Percentiles rank a stretch among this genome's conserved stretches.
phyloP scores from a whole-genome alignment of 2,888 invertebrate species.

The Clivina fossor region DNA sequence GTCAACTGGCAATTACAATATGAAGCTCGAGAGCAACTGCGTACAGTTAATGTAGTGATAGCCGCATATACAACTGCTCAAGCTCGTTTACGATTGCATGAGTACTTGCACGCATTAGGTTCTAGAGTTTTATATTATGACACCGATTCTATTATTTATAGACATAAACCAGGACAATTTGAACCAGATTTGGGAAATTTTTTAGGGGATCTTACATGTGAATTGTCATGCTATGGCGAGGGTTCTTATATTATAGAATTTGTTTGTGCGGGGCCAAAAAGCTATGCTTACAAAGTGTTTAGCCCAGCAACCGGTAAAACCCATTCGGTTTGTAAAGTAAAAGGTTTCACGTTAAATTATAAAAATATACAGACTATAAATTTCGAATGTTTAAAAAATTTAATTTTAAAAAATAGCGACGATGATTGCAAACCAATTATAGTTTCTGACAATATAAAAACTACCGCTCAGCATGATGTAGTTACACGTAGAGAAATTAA shows the following conservation, averaged over 20 bases:
- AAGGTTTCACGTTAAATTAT: slow-evolving; percentile 35
- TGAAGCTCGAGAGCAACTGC: slow-evolving; percentile 33
- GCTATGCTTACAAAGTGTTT: slow-evolving; percentile 44
- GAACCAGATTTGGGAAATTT: slow-evolving; percentile 43
- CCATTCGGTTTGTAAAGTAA: slow-evolving; percentile 36
- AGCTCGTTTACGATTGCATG: slow-evolving; percentile 20
- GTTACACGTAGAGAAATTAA: too few relatives aligned
- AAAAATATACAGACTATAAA: slow-evolving; percentile 29
- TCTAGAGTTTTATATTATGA: slow-evolving; percentile 47
- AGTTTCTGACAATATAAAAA: too few relatives aligned
- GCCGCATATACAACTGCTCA: slow-evolving; percentile 46
- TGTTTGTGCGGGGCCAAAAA: slow-evolving; percentile 47
- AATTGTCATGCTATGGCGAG: slow-evolving; percentile 41
- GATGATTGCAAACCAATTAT: too few relatives aligned
- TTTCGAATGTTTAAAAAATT: slow-evolving; percentile 27
- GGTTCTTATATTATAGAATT: slow-evolving; percentile 43
- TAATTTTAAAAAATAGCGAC: slow-evolving; percentile 8
- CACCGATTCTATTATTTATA: slow-evolving; percentile 47
- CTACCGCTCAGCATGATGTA: too few relatives aligned
- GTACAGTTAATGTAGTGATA: slow-evolving; percentile 44
- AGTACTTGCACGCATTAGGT: slow-evolving; percentile 43
- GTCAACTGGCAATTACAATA: slow-evolving; percentile 36
- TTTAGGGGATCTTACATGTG: slow-evolving; percentile 48
- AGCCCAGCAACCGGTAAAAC: slow-evolving; percentile 8
- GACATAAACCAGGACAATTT: slow-evolving; percentile 31